Base-by-base conservation (phyloP, 2,113 vertebrate species). In the Callorhinus ursinus region DNA sequence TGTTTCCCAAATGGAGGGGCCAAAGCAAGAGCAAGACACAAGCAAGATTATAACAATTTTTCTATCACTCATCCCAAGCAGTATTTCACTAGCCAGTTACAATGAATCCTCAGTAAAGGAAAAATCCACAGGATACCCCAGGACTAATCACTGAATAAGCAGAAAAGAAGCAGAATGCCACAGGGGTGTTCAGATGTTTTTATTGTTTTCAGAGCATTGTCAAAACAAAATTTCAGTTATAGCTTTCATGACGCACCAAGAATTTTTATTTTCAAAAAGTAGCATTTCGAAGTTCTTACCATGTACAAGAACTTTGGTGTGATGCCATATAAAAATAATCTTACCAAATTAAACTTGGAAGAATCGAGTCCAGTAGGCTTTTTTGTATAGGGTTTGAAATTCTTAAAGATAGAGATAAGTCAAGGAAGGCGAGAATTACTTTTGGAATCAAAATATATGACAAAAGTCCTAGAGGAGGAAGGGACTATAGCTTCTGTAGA, bases 11-110 rank as follows among this genome's bases (percentile, higher is more conserved):
- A 79, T 67, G 72, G 36, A 76, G 24, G 28, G 0, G 57, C 16
- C 28, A 87, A 28, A 97, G 24, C 10, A 82, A 96, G 82, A 95
- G 19, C 22, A 65, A 85, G 33, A n/a, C 15, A 72, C 71, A 95
- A 81, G 53, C 11, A 76, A 84, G 42, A 94, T 63, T 49, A 49
- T 24, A 88, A 22, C n/a, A 59, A 63, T 77, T 46, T 28, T 53
- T 88, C 15, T 7, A 8, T 9, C 7, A 28, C 2, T 31, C 26
- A 7, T 85, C 16, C 49, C 2, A 57, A 57, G 31, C 0, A 61
- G 5, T 21, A 21, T 61, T 92, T 85, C 33, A 67, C 31, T 42
- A 24, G 8, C 21, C 22, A 51, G 4, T 24, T 53, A 84, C 69
- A 57, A 21, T 46, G 19, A 94, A 59, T 84, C 46, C 10, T 76